Evolutionary conservation across 2,888 invertebrate species (phyloP).

Genomic region (Abrostola tripartita): DNA sequence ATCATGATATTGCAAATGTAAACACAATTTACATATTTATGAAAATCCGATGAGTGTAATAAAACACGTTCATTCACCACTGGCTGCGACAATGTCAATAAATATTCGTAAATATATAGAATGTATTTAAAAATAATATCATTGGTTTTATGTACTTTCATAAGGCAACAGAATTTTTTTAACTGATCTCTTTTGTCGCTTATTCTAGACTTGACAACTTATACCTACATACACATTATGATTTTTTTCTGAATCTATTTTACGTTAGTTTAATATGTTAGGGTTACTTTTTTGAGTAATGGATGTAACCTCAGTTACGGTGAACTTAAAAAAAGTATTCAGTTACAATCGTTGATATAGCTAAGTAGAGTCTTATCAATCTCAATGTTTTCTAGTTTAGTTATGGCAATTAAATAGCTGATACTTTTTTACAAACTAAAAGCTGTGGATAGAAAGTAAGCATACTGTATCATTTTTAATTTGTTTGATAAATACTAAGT

Average conservation of each 20-base stretch:
- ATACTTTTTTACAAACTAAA: conserved; percentile 15
- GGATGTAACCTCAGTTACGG: no score
- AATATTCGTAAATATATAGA: conserved; percentile 1
- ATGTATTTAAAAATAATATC: no score
- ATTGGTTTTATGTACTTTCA: no score
- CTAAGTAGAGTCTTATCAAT: not conserved
- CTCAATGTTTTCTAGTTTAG: not conserved
- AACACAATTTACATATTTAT: conserved; percentile 69
- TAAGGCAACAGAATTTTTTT: no score
- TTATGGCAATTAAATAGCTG: not conserved
- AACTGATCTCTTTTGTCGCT: no score
- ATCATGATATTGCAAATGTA: conserved; percentile 65
- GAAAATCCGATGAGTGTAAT: conserved; percentile 50
- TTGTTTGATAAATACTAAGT: conserved; percentile 18
- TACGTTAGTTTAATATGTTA: no score
- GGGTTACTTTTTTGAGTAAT: no score
- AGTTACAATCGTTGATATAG: not conserved
- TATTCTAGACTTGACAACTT: no score
- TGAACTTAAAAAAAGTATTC: no score
- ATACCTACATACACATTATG: no score
- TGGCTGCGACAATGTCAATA: conserved; percentile 15
- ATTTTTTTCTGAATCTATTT: no score
- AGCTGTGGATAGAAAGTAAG: conserved; percentile 18
- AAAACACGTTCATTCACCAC: conserved; percentile 37
- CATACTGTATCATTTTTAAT: conserved; percentile 23